Percentiles rank a stretch among this genome's conserved stretches.
phyloP scores from a whole-genome alignment of 2,888 invertebrate genomes.

The Agapostemon virescens region DNA sequence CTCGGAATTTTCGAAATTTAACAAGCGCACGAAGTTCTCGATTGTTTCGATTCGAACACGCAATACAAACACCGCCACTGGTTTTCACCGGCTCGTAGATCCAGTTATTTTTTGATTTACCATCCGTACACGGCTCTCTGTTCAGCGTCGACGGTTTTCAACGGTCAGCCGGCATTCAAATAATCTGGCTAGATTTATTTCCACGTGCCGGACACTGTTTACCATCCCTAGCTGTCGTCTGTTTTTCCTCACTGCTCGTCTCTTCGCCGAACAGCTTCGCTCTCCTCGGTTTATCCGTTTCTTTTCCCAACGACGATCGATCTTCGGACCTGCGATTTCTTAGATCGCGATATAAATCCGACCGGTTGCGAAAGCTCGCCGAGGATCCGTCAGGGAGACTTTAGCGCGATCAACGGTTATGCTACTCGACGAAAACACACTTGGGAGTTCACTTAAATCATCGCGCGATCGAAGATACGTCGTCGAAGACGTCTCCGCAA shows the following conservation, averaged over 20 bases:
- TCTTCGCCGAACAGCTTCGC: not conserved
- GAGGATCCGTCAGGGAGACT: too few species aligned
- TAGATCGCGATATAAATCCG: not conserved
- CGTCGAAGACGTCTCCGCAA: too few species aligned
- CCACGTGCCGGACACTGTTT: not conserved
- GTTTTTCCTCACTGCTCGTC: not conserved
- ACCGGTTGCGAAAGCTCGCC: too few species aligned
- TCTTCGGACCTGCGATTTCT: not conserved
- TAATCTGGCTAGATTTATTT: slow-evolving; percentile 3
- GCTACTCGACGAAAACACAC: too few species aligned
- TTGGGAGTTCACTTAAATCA: too few species aligned
- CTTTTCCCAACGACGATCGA: not conserved
- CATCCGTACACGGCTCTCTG: not conserved
- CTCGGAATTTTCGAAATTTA: not conserved
- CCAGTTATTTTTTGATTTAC: not conserved
- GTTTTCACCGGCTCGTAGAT: not conserved
- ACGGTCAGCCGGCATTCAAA: not conserved
- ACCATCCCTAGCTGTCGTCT: not conserved
- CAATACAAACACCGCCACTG: too few species aligned
- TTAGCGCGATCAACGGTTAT: too few species aligned
- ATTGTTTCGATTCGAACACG: not conserved
- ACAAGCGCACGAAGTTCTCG: not conserved
- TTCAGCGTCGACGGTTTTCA: not conserved
- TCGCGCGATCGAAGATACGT: too few species aligned
- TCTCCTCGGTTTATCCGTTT: too few species aligned